Base-by-base conservation (phyloP, 2,113 vertebrate species). In the Rhynchopsitta pachyrhyncha region DNA sequence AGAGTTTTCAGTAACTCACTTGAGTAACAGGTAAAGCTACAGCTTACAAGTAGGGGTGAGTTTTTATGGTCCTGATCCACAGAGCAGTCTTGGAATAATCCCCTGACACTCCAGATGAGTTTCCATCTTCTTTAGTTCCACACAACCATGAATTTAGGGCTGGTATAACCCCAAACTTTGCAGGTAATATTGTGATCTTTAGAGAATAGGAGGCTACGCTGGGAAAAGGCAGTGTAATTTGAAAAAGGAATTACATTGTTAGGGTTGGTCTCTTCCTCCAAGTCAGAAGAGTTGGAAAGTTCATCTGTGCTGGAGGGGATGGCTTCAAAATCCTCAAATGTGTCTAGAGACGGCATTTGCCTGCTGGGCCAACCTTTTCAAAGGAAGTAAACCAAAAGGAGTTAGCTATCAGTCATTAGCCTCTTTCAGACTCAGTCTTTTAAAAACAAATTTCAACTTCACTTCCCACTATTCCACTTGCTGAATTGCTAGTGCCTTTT, bases 241-340 rank as follows among this genome's bases (percentile, higher is more conserved):
- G 7, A 44, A 71, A 76, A 84, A 70, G 62, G 10, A 82, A 60
- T 96, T 97, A 99, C 99, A 66, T 98, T 98, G 96, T 98, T 98
- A 70, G 97, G 96, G 53, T 97, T 98, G 95, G 79, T 94, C 64
- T 99, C 99, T 80, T 99, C 99, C 35, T 99, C 98, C 95, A 97
- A 70, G 37, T 98, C 98, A 46, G 99, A 99, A 37, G 99, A 99
- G 97, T 99, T 99, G 73, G 99, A 99, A 76, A 99, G 98, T 68
- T 99, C 99, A 83, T 99, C 99, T 33, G 97, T 98, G 67, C 98
- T 99, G 85, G 99, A 99, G 47, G 98, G 98, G 85, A 99, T 99
- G n/a, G 98, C 98, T 97, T 99, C 99, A 3, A 99, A 98, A 92
- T 98, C 98, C 73, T 99, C 99, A 63, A 81, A 96, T 2, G 98